Base-by-base conservation (phyloP, 1,140 invertebrate species). In the Brachionus plicatilis region DNA sequence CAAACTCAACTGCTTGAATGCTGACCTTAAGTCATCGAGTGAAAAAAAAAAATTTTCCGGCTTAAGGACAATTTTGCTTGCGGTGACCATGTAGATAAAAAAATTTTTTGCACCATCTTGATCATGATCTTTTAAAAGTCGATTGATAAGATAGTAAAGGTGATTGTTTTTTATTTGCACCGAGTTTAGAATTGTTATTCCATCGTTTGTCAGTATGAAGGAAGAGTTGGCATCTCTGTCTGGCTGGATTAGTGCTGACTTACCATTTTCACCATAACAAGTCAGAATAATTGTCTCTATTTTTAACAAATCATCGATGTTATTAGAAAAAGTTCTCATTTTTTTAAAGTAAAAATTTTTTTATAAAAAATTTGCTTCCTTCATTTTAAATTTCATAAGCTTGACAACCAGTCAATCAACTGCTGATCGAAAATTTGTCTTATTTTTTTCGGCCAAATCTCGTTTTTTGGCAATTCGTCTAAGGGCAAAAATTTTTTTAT, bases 241-340 rank as follows among this genome's bases (percentile, higher is more conserved):
- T 24, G 43, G 20, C 24, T 76, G 41, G 3, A 76, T 50, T 53
- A 76, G n/a, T 5, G 20, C 72, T 50, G 72, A 76, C 53, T 76
- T 76, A 11, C 43, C 72, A 76, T 76, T 76, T 76, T 76, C 8
- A 6, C 72, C 72, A 76, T 50, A 76, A 12, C 43, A 76, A 1
- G 45, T 12, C 20, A 20, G 4, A 50, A 76, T 12, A 3, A 76
- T 76, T 50, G 20, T 27, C 43, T 76, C 72, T 14, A 76, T 50
- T 76, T 76, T 47, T 17, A n/a, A 3, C 20, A 76, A 47, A 50
- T 76, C 72, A 12, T 76, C 27, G 43, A 76, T n/a, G n/a, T 76
- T 27, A 7, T 76, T 24, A 3, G 47, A 20, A 20, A 50, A 76
- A 27, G 4, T 12, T 33, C 53, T 50, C 72, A 76, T 76, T 50